phyloP scores from a whole-genome alignment of 2,888 invertebrate species.

The Orthosia gothica region DNA sequence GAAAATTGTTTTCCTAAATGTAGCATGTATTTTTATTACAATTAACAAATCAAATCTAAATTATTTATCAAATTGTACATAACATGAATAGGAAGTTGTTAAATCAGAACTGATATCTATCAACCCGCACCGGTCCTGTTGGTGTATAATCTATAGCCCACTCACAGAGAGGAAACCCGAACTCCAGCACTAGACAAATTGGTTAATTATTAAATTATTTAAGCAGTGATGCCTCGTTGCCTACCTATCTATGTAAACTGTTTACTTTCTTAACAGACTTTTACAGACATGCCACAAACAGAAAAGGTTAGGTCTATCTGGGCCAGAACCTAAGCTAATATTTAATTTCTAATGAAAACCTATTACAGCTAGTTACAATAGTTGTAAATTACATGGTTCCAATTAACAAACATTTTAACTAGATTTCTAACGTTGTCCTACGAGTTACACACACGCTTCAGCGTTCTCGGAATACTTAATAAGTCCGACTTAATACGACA shows the following conservation, averaged over 20 bases:
- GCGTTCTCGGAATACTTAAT: constrained; percentile 4
- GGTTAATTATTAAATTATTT: no score
- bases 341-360: neutral
- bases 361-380: no score
- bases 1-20: neutral
- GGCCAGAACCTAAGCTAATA: neutral
- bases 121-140: no score
- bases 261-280: constrained; percentile 2
- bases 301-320: constrained; percentile 3
- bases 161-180: no score
- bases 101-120: no score
- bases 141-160: no score
- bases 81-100: no score
- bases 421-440: constrained; percentile 12
- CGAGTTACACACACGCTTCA: neutral
- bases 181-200: no score
- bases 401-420: neutral
- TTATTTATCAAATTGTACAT: no score
- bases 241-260: neutral
- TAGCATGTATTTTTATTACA: neutral
- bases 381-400: neutral
- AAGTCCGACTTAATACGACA: neutral
- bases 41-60: neutral
- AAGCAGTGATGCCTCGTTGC: no score
- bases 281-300: neutral